Evolutionary conservation across 1,140 invertebrate genomes (phyloP), one percentile per base, ranked within the genome.

Genomic region (Pomacea maculata): DNA sequence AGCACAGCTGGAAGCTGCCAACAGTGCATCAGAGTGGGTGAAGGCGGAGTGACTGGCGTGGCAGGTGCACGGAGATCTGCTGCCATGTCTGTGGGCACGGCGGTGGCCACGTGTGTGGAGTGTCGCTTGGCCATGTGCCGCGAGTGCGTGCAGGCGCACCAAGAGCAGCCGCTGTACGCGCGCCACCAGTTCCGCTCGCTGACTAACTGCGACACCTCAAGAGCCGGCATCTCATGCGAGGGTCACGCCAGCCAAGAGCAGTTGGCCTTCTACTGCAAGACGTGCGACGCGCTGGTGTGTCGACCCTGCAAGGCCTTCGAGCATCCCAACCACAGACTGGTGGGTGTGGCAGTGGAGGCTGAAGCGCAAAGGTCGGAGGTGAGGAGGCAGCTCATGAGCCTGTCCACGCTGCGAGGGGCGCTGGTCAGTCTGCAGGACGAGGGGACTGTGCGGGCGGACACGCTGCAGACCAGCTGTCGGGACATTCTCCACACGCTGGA

Each of bases 401-500:
- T 78, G 65, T 70, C 65, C 17, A 78, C 77, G 19, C 70, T 78
- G 12, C 77, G 70, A n/a, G 77, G 77, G 45, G 77, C 77, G 64
- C 67, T 78, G n/a, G 77, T 67, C 45, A 67, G 70, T 52, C 77
- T 78, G 65, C 65, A 78, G 67, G 77, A 78, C 45, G 77, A 78
- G 21, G 15, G 77, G 63, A 19, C 14, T 19, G 65, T 70, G 6
- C 25, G 77, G 57, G 67, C 67, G 52, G 25, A 54, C 45, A 52
- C 67, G 29, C 77, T 78, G 64, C 65, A 78, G 21, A 45, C 55
- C 77, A 78, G 77, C 77, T 78, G 77, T 54, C 34, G 45, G 65
- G 63, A 57, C 21, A 67, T 71, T 52, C 63, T 45, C 65, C 64
- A 55, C 64, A 78, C 21, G 34, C 17, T 78, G 65, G 67, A 55